Conservation (phyloP, 1,140 invertebrate species). For the Manduca sexta region DNA sequence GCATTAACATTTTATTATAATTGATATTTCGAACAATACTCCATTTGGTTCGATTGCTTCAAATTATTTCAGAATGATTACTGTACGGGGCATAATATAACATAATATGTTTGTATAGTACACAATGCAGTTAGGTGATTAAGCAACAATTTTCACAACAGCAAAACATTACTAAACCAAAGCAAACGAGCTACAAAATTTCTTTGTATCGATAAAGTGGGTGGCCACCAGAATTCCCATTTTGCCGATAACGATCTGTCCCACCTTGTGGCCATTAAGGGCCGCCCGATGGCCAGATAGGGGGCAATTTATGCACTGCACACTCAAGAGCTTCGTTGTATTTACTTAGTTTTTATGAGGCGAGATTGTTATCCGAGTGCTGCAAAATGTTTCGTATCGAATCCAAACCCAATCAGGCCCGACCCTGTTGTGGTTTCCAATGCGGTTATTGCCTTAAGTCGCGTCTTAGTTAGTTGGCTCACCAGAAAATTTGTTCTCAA, state of each 20-base stretch:
- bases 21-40: too few relatives aligned
- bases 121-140: too few relatives aligned
- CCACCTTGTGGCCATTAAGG: conserved; percentile 58
- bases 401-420: not conserved
- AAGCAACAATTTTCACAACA: too few relatives aligned
- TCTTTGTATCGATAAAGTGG: conserved; percentile 52
- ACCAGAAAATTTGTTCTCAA: conserved; percentile 1
- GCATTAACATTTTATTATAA: too few relatives aligned
- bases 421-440: not conserved
- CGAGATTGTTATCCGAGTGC: conserved; percentile 35
- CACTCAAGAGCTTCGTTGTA: conserved; percentile 43
- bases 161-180: conserved; percentile 17
- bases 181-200: conserved; percentile 44
- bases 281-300: conserved; percentile 58
- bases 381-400: conserved; percentile 31
- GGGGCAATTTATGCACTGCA: conserved; percentile 56
- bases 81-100: too few relatives aligned
- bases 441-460: not conserved
- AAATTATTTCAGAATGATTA: too few relatives aligned
- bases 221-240: conserved; percentile 42
- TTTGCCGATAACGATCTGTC: conserved; percentile 58
- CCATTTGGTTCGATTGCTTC: too few relatives aligned
- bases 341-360: conserved; percentile 46
- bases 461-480: not conserved
- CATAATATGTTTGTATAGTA: too few relatives aligned